Conservation (phyloP, 2,888 invertebrate genomes). For the Apoderus coryli region DNA sequence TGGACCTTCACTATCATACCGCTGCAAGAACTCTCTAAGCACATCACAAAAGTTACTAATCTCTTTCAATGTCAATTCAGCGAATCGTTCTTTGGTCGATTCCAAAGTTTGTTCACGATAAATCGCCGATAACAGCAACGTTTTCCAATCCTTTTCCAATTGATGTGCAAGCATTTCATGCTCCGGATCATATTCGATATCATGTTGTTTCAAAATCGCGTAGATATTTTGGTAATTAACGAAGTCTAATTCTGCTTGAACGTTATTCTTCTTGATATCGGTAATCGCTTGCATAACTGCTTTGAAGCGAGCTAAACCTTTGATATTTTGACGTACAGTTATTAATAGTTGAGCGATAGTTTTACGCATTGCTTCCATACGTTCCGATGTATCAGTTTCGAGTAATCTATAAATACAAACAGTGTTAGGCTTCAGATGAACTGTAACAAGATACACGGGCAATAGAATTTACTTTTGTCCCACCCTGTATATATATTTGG, state of each 20-base stretch:
- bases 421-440: no score
- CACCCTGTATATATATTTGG: no score
- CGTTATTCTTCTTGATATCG: conserved; percentile 56
- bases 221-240: conserved; percentile 65
- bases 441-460: no score
- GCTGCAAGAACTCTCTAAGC: conserved; percentile 50
- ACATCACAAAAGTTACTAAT: conserved; percentile 53
- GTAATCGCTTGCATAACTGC: conserved; percentile 71
- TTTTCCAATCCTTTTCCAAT: conserved; percentile 54
- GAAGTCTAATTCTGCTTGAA: conserved; percentile 65
- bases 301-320: conserved; percentile 68
- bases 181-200: conserved; percentile 40
- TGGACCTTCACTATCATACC: conserved; percentile 65
- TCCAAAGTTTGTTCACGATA: conserved; percentile 55
- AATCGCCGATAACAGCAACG: conserved; percentile 50
- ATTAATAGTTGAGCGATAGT: conserved; percentile 45
- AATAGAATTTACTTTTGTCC: no score
- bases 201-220: conserved; percentile 55
- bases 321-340: conserved; percentile 62
- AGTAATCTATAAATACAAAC: no score
- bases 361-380: conserved; percentile 52
- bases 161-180: conserved; percentile 42
- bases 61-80: conserved; percentile 61
- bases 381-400: conserved; percentile 46
- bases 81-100: conserved; percentile 76